Evolutionary conservation across 92 coral and sea anemone genomes (phyloP), one percentile per base, ranked within the genome.

Genomic region (Desmophyllum pertusum): DNA sequence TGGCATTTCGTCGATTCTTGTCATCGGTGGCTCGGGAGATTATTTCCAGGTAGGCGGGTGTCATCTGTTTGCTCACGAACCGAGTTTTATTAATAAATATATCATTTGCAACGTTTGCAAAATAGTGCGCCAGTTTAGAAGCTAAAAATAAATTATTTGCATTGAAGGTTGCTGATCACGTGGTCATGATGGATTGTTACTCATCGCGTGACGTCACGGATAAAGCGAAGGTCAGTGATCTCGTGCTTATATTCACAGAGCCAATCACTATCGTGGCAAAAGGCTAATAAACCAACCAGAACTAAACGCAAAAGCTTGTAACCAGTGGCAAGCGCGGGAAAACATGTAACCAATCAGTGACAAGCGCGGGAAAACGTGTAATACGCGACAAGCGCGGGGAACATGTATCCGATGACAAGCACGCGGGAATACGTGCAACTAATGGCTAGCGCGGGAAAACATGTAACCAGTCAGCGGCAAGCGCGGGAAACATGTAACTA

Each of bases 151-250:
- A 3, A 27, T 43, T 10, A 27, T 78, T 19, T 21, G 3, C 69
- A 10, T 73, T 39, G 9, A 15, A 89, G 92, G 92, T 89, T 41
- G 92, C 92, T 36, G 92, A 89, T 81, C 92, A 85, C 83, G 90
- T 89, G 76, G 63, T 85, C 83, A 89, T 89, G 92, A 89, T 89
- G 90, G 92, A 89, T 73, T 85, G 87, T 21, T 89, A 89, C 59
- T 84, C 52, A 25, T 89, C 87, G 6, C 88, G 57, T 75, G 92
- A 89, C 80, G 92, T 89, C 70, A 89, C 92, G 18, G 77, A 76
- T 45, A 57, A 81, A 59, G 92, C 92, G 37, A 76, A 85, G 90
- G 92, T 89, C 17, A 66, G 83, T 65, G 10, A 50, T n/a, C 51
- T 45, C 51, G 11, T 45, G 51, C 11, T 10, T 10, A 45, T n/a